Evolutionary conservation across 2,797 vertebrate species (phyloP).

Genomic region (Distichodus sexfasciatus): DNA sequence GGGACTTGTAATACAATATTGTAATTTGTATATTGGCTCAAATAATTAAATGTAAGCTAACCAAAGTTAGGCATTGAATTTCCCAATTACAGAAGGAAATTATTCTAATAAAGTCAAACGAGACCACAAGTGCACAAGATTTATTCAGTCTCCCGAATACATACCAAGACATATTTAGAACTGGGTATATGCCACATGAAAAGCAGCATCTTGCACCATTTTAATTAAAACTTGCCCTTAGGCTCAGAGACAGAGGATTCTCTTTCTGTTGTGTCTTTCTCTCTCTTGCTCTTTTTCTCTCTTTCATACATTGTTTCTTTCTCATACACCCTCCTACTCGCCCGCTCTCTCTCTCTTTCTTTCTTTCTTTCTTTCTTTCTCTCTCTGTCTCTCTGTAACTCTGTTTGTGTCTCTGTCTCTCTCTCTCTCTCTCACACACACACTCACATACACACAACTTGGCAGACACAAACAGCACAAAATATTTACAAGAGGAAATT

Average conservation of each 20-base stretch:
- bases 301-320: not conserved
- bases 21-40: conserved; percentile 34
- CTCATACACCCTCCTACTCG: conserved; percentile 5
- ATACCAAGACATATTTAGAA: conserved; percentile 51
- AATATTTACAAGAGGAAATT: conserved; percentile 69
- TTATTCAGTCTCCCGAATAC: conserved; percentile 26
- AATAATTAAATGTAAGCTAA: conserved; percentile 12
- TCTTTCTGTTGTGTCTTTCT: conserved; percentile 19
- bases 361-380: not conserved
- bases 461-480: conserved; percentile 53
- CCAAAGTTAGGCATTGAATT: conserved; percentile 30
- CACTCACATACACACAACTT: conserved; percentile 32
- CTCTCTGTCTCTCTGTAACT: too few species aligned
- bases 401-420: too few species aligned
- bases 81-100: conserved; percentile 42
- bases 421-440: not conserved
- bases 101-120: conserved; percentile 39
- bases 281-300: not conserved
- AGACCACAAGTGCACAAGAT: conserved; percentile 19
- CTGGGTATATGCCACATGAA: conserved; percentile 64
- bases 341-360: not conserved
- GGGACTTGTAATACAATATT: conserved; percentile 21
- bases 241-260: too few species aligned
- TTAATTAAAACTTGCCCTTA: conserved; percentile 55
- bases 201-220: conserved; percentile 46